Evolutionary conservation across 2,797 vertebrate genomes (phyloP), one percentile per base, ranked within the genome.

Genomic region (Mormyrus proboscirostris): DNA sequence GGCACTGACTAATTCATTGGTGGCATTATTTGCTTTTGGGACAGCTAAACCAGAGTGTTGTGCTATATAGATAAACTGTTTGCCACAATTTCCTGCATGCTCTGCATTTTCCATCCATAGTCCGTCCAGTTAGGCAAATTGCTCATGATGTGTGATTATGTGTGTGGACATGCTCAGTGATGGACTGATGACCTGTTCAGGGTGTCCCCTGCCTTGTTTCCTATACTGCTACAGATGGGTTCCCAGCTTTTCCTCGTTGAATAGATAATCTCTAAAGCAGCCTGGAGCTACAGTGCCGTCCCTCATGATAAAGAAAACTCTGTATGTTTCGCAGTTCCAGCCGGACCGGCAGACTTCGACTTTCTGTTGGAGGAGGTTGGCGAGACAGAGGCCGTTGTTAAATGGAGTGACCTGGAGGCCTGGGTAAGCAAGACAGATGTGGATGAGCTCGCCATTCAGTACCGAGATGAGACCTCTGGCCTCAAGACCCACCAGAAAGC

Each of bases 351-450:
- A 91, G 93, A 92, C 4, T 93, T 97, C 92, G 92, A 86, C 0
- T 96, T 97, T 90, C 90, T 90, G 19, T 87, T 97, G 90, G 93
- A 22, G 89, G 93, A 96, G 90, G 90, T 97, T 90, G 93, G 93
- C 90, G 96, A 97, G 93, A 96, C 92, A 29, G 94, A 96, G 91
- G 95, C 94, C 87, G 88, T 92, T 57, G 93, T 98, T 92, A 88
- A 55, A 0, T 98, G 97, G 96, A 94, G 92, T 86, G 91, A 92
- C 90, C 91, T 92, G 55, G 93, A 93, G n/a, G 44, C 84, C 4
- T 93, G 94, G 91, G 92, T 93, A 89, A 92, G 94, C 25, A 79
- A 91, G 65, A 92, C 90, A 88, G 83, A 86, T 47, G 86, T 90
- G 22, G 95, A 94, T 93, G 90, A 94, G 79, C 92, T 96, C 91